Percentiles rank a stretch among this genome's conserved stretches.
Conservation (phyloP, 2,113 vertebrate species). For the Neotoma lepida region DNA sequence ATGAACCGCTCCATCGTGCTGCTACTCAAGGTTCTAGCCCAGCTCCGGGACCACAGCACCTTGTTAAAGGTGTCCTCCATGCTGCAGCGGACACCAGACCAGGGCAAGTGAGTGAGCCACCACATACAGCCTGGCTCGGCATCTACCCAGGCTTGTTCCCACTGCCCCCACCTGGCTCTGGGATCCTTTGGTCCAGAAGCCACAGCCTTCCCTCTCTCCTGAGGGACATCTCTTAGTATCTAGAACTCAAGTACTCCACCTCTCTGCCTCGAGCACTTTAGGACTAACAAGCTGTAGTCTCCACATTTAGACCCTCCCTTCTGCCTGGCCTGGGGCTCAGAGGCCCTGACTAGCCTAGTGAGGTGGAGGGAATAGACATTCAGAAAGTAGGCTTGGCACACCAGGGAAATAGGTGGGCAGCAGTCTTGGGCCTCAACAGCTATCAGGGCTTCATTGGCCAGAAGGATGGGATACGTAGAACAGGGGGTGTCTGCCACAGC, state of each 20-base stretch:
- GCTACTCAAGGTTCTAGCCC: constrained; percentile 94
- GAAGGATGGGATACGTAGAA: not conserved
- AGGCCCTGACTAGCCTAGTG: not conserved
- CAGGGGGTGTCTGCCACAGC: not conserved
- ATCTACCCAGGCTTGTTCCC: not conserved
- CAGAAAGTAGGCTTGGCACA: not conserved
- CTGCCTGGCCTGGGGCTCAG: not conserved
- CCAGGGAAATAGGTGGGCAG: no score
- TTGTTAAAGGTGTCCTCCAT: constrained; percentile 97
- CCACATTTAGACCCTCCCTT: not conserved
- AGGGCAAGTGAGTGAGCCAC: constrained; percentile 95
- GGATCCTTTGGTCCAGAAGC: not conserved
- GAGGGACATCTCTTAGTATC: not conserved
- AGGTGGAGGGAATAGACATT: not conserved
- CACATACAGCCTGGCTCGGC: not conserved
- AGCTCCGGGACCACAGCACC: constrained; percentile 95
- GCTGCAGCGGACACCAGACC: constrained; percentile 98
- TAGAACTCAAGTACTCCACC: not conserved
- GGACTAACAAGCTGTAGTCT: not conserved
- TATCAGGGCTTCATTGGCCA: not conserved
- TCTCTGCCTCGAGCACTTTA: not conserved
- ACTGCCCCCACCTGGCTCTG: not conserved
- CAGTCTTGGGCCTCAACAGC: not conserved
- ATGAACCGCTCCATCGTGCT: constrained; percentile 99
- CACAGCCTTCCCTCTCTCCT: not conserved